phyloP scores from a whole-genome alignment of 2,797 vertebrate species.

The Sardinella longiceps region DNA sequence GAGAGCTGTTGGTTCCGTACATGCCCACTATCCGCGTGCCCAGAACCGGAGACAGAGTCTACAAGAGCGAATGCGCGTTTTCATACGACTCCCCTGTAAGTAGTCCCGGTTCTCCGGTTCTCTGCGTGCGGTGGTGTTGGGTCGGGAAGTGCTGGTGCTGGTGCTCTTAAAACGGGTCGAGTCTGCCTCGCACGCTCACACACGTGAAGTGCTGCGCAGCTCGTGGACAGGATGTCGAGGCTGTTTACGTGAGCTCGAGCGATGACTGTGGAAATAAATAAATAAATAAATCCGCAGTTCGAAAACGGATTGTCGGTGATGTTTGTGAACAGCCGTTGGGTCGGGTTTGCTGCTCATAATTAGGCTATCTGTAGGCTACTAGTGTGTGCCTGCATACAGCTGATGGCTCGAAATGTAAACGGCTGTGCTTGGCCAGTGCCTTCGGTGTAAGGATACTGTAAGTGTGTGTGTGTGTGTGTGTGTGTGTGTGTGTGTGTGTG shows the following conservation, averaged over 20 bases:
- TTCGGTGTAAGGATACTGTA: no score
- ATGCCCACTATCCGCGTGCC: slow-evolving; percentile 98
- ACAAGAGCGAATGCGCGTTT: slow-evolving; percentile 97
- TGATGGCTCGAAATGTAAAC: no score
- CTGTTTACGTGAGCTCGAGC: slow-evolving; percentile 41
- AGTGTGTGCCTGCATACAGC: slow-evolving; percentile 22
- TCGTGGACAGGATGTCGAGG: slow-evolving; percentile 23
- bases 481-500: no score
- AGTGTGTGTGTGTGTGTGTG: no score
- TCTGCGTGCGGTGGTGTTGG: background rate
- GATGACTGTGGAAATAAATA: slow-evolving; percentile 54
- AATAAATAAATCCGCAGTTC: slow-evolving; percentile 58
- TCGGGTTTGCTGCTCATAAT: background rate
- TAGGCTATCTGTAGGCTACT: background rate
- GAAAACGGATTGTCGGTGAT: slow-evolving; percentile 32
- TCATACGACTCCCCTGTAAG: slow-evolving; percentile 97
- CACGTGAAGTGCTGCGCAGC: slow-evolving; percentile 44
- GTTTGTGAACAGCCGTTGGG: background rate
- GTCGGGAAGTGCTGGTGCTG: slow-evolving; percentile 30
- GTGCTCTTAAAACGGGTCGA: background rate
- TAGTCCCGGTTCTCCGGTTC: slow-evolving; percentile 48
- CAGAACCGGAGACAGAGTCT: slow-evolving; percentile 92
- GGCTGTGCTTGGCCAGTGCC: no score
- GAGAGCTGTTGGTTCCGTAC: slow-evolving; percentile 96
- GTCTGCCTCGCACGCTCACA: slow-evolving; percentile 19